Percentiles rank a stretch among this genome's conserved stretches.
phyloP scores from a whole-genome alignment of 92 coral and sea anemone genomes.

The Phymanthus crucifer region DNA sequence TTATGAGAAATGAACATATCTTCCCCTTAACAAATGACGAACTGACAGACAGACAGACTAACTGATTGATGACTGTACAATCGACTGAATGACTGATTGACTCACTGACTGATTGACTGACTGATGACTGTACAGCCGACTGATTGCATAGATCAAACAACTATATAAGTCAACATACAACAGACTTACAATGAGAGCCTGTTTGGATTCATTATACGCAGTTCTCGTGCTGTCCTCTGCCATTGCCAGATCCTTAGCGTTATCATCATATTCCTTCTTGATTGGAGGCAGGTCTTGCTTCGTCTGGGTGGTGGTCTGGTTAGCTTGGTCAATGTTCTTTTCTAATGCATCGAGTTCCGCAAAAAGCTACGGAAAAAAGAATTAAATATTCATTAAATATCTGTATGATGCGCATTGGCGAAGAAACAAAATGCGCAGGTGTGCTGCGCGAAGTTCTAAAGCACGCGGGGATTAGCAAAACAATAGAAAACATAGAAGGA shows the following conservation, averaged over 20 bases:
- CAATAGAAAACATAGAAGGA: too few species aligned
- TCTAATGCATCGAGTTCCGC: conserved; percentile 62
- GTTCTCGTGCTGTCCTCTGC: conserved; percentile 60
- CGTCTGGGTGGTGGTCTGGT: conserved; percentile 49
- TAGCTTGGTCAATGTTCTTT: conserved; percentile 56
- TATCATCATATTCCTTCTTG: conserved; percentile 58
- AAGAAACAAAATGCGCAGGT: too few species aligned
- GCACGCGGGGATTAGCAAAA: too few species aligned
- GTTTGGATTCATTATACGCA: conserved; percentile 65
- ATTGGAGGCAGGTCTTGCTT: conserved; percentile 56
- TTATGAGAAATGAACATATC: background rate
- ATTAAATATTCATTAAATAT: too few species aligned
- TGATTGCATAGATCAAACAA: background rate
- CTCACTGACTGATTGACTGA: background rate
- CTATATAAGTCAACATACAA: background rate
- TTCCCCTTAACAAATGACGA: background rate
- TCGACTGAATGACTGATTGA: background rate
- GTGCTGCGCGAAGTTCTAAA: too few species aligned
- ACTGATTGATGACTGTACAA: background rate
- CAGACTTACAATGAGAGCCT: conserved; percentile 57
- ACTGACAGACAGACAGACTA: background rate
- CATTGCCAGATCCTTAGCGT: conserved; percentile 52
- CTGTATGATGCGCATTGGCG: too few species aligned
- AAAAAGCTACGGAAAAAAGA: conserved; percentile 38
- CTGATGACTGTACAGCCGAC: background rate